phyloP scores from a whole-genome alignment of 2,113 vertebrate species.

The Monopterus albus region DNA sequence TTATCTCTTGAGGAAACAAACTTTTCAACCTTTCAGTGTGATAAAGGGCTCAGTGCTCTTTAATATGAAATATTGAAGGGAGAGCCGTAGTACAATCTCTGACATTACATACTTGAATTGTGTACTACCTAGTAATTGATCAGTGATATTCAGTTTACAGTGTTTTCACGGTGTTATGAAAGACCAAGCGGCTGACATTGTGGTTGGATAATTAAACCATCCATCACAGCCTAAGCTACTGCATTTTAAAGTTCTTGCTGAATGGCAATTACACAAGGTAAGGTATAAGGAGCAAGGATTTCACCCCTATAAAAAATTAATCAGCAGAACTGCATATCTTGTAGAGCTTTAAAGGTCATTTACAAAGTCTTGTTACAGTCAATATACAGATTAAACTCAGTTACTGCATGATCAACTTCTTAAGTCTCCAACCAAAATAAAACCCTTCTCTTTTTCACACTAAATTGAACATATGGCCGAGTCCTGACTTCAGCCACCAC shows the following conservation, averaged over 20 bases:
- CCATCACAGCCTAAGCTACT: conserved; percentile 66
- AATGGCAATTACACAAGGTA: conserved; percentile 48
- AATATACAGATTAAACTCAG: conserved; percentile 38
- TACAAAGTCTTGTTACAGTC: conserved; percentile 44
- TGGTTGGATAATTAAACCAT: conserved; percentile 75
- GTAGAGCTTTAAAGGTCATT: conserved; percentile 50
- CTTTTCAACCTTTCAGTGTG: conserved; percentile 29
- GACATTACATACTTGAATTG: conserved; percentile 70
- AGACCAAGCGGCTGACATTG: conserved; percentile 56
- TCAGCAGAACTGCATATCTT: conserved; percentile 43
- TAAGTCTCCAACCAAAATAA: conserved; percentile 2
- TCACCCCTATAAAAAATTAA: conserved; percentile 47
- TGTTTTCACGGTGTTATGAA: conserved; percentile 59
- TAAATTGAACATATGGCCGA: conserved; percentile 29
- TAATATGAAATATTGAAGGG: conserved; percentile 35
- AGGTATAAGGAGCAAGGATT: conserved; percentile 49
- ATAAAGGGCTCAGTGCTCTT: conserved; percentile 47
- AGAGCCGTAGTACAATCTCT: conserved; percentile 54
- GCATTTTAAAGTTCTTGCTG: conserved; percentile 46
- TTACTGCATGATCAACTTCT: conserved; percentile 4
- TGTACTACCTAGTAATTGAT: conserved; percentile 63
- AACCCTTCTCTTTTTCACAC: neutral
- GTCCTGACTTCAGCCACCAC: conserved; percentile 45
- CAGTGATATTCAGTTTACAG: conserved; percentile 61
- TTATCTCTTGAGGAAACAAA: conserved; percentile 67